Base-by-base conservation (phyloP, 2,888 invertebrate genomes). In the Alcis repandata region DNA sequence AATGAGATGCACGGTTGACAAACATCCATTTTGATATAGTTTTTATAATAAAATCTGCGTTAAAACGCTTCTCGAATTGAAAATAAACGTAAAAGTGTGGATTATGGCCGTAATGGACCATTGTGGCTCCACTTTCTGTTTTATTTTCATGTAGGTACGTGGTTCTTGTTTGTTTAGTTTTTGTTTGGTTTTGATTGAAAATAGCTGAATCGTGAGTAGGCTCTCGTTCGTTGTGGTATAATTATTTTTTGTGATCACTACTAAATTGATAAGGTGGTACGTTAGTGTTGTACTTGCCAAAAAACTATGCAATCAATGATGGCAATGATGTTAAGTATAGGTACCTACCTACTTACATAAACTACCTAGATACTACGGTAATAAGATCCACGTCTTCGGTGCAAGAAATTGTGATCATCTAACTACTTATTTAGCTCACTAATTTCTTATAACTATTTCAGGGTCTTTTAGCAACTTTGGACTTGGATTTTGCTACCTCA, bases 1-100 rank as follows among this genome's bases (percentile, higher is more conserved):
- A 90, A 90, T 89, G 86, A 89, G 86, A 87, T 83, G 88, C 87
- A 85, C 88, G 86, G 86, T 87, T 90, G 89, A 90, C 90, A 87
- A 87, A 82, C 79, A 78, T 74, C 77, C 70, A 73, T 68, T 61
- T 67, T 73, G 73, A 79, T n/a, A 81, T 76, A 82, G 80, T 86
- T 85, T 88, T 85, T 82, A 65, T 79, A 60, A 71, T 59, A 78
- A 87, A 69, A 85, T 86, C 84, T 79, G 80, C 85, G 82, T 79
- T 76, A 83, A 88, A 88, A 81, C 85, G 85, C 72, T 79, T 73
- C 77, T 62, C 60, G 74, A 56, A 51, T 46, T 72, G 72, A 72
- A 68, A 79, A 77, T 76, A 86, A 82, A 85, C 79, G 73, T 70
- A 68, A 70, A 79, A 77, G 51, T 64, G 20, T 49, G 56, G 83